phyloP scores from a whole-genome alignment of 2,113 vertebrate genomes.

The Alexandromys fortis region DNA sequence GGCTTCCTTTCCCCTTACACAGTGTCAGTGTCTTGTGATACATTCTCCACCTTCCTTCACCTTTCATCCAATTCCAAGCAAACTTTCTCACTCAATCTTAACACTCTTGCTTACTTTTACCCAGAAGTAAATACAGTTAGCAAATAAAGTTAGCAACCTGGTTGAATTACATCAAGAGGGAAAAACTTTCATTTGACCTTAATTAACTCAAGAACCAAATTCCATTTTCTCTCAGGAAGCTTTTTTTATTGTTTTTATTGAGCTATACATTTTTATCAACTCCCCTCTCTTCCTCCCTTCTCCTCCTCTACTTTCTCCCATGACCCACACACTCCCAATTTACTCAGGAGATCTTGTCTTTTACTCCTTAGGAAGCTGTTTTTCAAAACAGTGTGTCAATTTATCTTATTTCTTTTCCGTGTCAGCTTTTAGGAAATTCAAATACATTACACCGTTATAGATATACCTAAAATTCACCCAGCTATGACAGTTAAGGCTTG shows the following conservation, averaged over 20 bases:
- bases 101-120: not conserved
- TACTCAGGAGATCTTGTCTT: too few relatives aligned
- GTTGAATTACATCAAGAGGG: not conserved
- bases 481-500: not conserved
- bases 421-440: constrained; percentile 2
- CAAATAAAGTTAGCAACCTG: not conserved
- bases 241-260: not conserved
- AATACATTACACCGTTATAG: not conserved
- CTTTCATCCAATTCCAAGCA: not conserved
- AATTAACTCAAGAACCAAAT: not conserved
- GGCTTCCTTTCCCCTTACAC: not conserved
- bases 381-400: too few relatives aligned
- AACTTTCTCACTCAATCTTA: not conserved
- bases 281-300: too few relatives aligned
- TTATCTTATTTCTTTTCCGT: not conserved
- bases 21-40: not conserved
- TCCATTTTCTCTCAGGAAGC: constrained; percentile 34
- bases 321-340: too few relatives aligned
- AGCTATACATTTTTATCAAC: too few relatives aligned
- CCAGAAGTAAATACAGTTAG: not conserved
- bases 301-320: too few relatives aligned
- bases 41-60: not conserved
- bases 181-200: not conserved
- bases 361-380: not conserved
- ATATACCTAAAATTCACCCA: not conserved